Evolutionary conservation across 2,113 vertebrate species (phyloP), one percentile per base, ranked within the genome.

Genomic region (Corythaeola cristata): DNA sequence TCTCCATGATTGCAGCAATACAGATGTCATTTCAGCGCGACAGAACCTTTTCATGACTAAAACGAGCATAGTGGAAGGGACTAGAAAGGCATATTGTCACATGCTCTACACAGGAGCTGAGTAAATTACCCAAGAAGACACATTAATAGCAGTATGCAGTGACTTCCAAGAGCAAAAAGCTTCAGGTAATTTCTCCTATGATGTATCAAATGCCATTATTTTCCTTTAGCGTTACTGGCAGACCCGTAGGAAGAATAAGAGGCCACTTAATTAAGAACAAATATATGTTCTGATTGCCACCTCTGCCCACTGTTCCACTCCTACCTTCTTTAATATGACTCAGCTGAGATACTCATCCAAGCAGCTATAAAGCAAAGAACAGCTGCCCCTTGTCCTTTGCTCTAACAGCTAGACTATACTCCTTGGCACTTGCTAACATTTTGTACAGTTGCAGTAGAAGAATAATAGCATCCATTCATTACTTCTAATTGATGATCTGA

Each of bases 201-300:
- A 79, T 84, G 24, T 62, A 83, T 64, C 60, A 83, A 93, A 78
- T 85, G 56, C 28, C 63, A 56, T 75, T 88, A 79, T 95, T 93
- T 97, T 90, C n/a, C 37, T 90, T 82, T 91, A 89, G 60, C 5
- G 1, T 78, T 78, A 68, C 53, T 87, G 84, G 58, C 44, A 86
- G 73, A 59, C 24, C 30, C 18, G 23, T 60, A 92, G 53, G 45
- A 86, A 93, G 88, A 88, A 66, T 66, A 85, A 92, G 47, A 89
- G 33, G 16, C 52, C 47, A 69, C 59, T 94, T 94, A 83, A 89
- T 92, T 89, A 94, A 66, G 77, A 93, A 85, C 28, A 94, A 93
- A 85, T 75, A 93, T 66, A 56, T 86, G 75, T 87, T 86, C 88
- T 84, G 56, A 82, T 92, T 83, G 82, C 69, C 49, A 92, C 77